Evolutionary conservation across 2,888 invertebrate genomes (phyloP).

Genomic region (Lucinisca nassula): DNA sequence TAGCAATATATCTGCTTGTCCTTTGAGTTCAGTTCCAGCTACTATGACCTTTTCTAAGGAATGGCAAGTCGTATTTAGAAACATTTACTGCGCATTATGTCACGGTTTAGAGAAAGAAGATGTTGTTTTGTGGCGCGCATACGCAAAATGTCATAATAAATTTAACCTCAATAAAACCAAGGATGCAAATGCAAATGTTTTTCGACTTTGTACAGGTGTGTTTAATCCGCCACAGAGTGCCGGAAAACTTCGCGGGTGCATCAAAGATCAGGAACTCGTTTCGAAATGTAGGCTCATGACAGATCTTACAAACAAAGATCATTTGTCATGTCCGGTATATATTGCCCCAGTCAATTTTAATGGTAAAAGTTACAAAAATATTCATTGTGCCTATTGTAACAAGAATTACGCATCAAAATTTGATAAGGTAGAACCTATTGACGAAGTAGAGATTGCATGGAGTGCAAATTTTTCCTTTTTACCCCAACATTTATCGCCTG

Average conservation of each 20-base stretch:
- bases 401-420: background rate
- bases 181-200: background rate
- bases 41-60: background rate
- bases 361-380: background rate
- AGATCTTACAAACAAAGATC: background rate
- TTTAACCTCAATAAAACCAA: background rate
- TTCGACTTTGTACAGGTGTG: background rate
- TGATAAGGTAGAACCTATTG: background rate
- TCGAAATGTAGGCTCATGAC: background rate
- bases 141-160: background rate
- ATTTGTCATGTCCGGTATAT: background rate
- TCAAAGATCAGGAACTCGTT: background rate
- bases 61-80: conserved; percentile 15
- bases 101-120: conserved; percentile 3
- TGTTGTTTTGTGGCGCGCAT: background rate
- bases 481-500: too few relatives aligned
- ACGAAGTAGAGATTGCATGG: too few relatives aligned
- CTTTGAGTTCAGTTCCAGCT: background rate
- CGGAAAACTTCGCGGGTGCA: background rate
- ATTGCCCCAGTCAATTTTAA: background rate
- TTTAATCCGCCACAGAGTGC: background rate
- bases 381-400: conserved; percentile 14
- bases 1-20: background rate
- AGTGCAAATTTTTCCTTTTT: too few relatives aligned
- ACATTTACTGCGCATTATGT: conserved; percentile 1